These are phyloP conservation scores for Hartigia nigra DNA, from an alignment of 2,888 invertebrate species.

Conservation along the genomic window DNA sequence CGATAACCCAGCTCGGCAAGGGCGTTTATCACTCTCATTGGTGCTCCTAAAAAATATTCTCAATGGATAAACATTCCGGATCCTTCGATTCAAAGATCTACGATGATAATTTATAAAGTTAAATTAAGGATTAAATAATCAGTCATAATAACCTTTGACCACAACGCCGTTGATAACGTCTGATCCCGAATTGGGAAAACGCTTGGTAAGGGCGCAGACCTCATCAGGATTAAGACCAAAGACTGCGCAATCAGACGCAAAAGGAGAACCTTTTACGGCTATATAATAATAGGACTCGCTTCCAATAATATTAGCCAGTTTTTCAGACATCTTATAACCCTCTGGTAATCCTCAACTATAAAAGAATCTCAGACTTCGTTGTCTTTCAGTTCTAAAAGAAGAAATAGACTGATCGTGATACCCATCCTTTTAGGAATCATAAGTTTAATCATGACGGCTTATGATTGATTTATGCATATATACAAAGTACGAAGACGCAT, in stretches of 20 bases:
- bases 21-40: slow-evolving; percentile 78
- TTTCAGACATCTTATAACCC: slow-evolving; percentile 43
- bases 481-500: background rate
- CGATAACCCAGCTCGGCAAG: slow-evolving; percentile 82
- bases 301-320: slow-evolving; percentile 54
- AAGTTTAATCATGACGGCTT: background rate
- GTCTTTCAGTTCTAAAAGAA: slow-evolving; percentile 56
- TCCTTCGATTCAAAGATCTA: background rate
- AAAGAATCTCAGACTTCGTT: slow-evolving; percentile 48
- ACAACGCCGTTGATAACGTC: slow-evolving; percentile 79
- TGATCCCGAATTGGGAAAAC: slow-evolving; percentile 74
- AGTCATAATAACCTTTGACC: slow-evolving; percentile 69
- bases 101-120: background rate
- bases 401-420: slow-evolving; percentile 24
- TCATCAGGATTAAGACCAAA: slow-evolving; percentile 82
- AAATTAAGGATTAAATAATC: background rate
- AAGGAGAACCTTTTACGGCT: slow-evolving; percentile 83
- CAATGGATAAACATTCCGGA: background rate
- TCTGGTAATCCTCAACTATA: slow-evolving; percentile 31
- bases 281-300: slow-evolving; percentile 76
- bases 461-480: background rate
- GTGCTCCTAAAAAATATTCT: slow-evolving; percentile 67
- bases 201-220: slow-evolving; percentile 75
- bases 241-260: slow-evolving; percentile 78
- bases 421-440: background rate